These are phyloP conservation scores for Sepioteuthis lessoniana DNA, from an alignment of 2,888 invertebrate species.

Conservation along the genomic window DNA sequence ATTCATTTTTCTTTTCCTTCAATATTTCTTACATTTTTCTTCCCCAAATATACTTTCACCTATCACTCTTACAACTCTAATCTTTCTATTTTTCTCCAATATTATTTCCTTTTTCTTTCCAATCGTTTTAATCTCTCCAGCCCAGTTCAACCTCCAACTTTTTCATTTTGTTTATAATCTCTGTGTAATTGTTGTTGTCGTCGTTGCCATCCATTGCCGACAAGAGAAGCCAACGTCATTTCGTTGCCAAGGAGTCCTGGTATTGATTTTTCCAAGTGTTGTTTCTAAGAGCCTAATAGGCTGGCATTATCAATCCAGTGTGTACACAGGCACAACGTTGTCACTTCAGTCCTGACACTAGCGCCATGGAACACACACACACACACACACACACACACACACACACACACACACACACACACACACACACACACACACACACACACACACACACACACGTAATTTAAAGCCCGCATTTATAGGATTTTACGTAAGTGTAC, in stretches of 20 bases:
- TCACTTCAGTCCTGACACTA: background rate
- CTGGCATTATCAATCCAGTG: background rate
- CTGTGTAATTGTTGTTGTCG: background rate
- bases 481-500: too few relatives aligned
- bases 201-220: background rate
- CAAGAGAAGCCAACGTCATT: conserved; percentile 18
- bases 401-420: background rate
- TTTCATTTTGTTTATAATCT: background rate
- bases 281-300: background rate
- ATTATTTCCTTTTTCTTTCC: too few relatives aligned
- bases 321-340: background rate
- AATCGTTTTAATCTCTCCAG: too few relatives aligned
- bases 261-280: background rate
- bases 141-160: too few relatives aligned
- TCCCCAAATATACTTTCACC: too few relatives aligned
- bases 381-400: too few relatives aligned
- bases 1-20: too few relatives aligned
- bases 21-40: too few relatives aligned
- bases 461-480: background rate
- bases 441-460: background rate
- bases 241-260: background rate
- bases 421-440: background rate
- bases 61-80: too few relatives aligned
- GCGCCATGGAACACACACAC: too few relatives aligned
- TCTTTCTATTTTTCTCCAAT: too few relatives aligned